phyloP scores from a whole-genome alignment of 2,113 vertebrate species.

The Gambusia holbrooki region DNA sequence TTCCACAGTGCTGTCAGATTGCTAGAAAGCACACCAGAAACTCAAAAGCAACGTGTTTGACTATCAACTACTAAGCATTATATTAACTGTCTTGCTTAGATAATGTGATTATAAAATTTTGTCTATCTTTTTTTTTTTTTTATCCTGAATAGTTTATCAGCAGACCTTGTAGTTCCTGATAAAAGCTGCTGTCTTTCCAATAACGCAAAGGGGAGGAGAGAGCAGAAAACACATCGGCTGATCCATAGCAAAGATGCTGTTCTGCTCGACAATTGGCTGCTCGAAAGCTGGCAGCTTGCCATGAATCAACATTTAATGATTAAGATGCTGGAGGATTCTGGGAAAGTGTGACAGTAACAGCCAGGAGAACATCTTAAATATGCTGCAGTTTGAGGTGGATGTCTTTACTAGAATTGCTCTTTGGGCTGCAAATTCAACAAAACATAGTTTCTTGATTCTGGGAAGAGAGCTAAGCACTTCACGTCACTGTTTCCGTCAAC shows the following conservation, averaged over 20 bases:
- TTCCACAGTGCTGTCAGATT: constrained; percentile 23
- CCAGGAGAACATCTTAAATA: constrained; percentile 46
- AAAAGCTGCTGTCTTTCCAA: constrained; percentile 58
- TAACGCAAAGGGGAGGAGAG: constrained; percentile 33
- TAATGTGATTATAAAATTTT: constrained; percentile 14
- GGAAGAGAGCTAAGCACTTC: constrained; percentile 45
- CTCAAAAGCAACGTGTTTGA: neutral
- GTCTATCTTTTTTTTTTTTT: constrained; percentile 23
- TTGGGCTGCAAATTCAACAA: constrained; percentile 33
- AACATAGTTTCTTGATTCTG: constrained; percentile 56
- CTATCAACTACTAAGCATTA: neutral
- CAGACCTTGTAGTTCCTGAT: constrained; percentile 52
- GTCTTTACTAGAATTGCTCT: constrained; percentile 53
- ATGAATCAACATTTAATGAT: constrained; percentile 62
- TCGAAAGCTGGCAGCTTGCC: constrained; percentile 49
- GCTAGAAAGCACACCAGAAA: constrained; percentile 12
- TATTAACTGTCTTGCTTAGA: neutral
- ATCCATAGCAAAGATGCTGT: constrained; percentile 51
- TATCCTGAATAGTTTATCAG: constrained; percentile 30
- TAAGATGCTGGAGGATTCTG: constrained; percentile 57
- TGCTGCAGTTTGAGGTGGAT: constrained; percentile 46
- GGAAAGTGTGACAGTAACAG: constrained; percentile 67
- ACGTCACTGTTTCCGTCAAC: constrained; percentile 21
- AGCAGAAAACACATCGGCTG: constrained; percentile 58
- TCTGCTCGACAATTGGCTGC: constrained; percentile 47